phyloP scores from a whole-genome alignment of 2,888 invertebrate genomes.

The Allygus modestus region DNA sequence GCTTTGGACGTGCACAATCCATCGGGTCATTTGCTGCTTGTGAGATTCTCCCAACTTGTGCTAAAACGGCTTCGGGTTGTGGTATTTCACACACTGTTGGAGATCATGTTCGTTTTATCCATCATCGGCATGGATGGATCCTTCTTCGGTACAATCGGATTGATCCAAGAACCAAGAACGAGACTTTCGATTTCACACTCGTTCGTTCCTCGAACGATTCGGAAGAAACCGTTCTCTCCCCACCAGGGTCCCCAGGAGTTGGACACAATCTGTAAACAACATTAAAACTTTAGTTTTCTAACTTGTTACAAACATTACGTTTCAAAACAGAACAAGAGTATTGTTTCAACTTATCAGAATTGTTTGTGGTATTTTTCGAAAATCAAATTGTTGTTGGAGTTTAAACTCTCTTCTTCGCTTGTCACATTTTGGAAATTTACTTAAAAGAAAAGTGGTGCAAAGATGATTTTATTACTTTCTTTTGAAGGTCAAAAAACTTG shows the following conservation, averaged over 20 bases:
- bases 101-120: conserved; percentile 33
- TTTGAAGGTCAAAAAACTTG: no score
- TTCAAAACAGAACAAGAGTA: no score
- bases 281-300: background rate
- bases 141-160: conserved; percentile 69
- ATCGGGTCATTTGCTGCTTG: background rate
- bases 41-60: conserved; percentile 35
- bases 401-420: no score
- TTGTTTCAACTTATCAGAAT: no score
- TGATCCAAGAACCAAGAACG: conserved; percentile 88
- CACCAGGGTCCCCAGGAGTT: conserved; percentile 96
- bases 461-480: no score
- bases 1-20: background rate
- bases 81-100: conserved; percentile 1
- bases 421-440: no score
- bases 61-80: background rate
- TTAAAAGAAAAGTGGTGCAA: no score
- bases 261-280: conserved; percentile 87
- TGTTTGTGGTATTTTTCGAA: no score
- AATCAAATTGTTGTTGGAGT: no score
- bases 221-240: conserved; percentile 96
- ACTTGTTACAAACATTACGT: background rate
- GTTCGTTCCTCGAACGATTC: conserved; percentile 88
- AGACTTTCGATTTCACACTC: conserved; percentile 95
- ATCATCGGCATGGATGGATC: conserved; percentile 49